Percentiles rank a stretch among this genome's conserved stretches.
These are phyloP conservation scores for Lasioglossum oenotherae DNA, from an alignment of 2,888 invertebrate genomes.

Conservation along the genomic window DNA sequence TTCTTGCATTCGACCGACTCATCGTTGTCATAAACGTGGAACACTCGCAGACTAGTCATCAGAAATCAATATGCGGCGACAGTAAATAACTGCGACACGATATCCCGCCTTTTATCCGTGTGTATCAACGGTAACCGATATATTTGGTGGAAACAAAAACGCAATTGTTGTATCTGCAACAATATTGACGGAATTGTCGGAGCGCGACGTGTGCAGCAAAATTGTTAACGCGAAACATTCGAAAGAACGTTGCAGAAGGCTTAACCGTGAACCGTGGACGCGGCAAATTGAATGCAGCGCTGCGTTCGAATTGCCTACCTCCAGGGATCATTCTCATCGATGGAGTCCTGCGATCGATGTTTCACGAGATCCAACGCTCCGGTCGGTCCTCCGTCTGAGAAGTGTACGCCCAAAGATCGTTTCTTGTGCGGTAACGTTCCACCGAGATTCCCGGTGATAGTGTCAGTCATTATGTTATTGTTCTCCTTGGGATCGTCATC, in stretches of 20 bases:
- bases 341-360: conserved; percentile 81
- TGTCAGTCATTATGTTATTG: conserved; percentile 85
- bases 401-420: conserved; percentile 77
- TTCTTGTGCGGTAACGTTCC: conserved; percentile 83
- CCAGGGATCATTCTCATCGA: conserved; percentile 83
- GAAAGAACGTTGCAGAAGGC: background rate
- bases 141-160: background rate
- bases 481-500: conserved; percentile 85
- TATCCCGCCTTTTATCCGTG: background rate
- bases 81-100: background rate
- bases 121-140: background rate
- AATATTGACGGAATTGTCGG: background rate
- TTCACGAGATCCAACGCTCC: conserved; percentile 79
- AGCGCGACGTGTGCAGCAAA: background rate
- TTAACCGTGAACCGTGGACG: background rate
- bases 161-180: background rate
- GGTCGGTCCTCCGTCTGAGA: conserved; percentile 77
- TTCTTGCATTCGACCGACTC: background rate
- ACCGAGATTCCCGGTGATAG: conserved; percentile 79
- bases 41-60: background rate
- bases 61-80: background rate
- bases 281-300: background rate
- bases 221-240: background rate
- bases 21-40: background rate
- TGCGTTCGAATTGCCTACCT: conserved; percentile 71